phyloP scores from a whole-genome alignment of 2,888 invertebrate species.

The Leptinotarsa tumamoca region DNA sequence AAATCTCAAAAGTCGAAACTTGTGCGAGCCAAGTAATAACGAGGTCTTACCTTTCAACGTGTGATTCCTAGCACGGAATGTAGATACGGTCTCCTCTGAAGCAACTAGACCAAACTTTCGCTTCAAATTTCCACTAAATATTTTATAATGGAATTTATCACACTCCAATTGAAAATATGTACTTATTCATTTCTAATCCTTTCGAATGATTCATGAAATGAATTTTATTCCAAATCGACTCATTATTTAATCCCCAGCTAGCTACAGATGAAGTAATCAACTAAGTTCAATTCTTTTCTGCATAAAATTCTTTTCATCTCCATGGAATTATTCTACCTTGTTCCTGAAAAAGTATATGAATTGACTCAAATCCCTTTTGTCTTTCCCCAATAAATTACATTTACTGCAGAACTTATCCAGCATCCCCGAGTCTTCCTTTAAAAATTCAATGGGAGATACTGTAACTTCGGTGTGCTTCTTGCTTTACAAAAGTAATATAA shows the following conservation, averaged over 20 bases:
- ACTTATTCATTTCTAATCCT: no score
- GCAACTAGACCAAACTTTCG: no score
- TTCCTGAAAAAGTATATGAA: slow-evolving; percentile 34
- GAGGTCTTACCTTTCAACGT: no score
- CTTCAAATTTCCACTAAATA: no score
- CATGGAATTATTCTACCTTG: neutral
- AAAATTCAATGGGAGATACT: slow-evolving; percentile 41
- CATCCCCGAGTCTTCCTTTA: slow-evolving; percentile 31
- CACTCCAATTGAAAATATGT: no score
- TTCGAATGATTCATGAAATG: no score
- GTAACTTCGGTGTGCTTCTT: slow-evolving; percentile 34
- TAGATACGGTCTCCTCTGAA: no score
- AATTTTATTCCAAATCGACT: no score
- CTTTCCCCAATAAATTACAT: slow-evolving; percentile 37
- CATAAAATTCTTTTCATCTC: neutral
- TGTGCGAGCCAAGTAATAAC: no score
- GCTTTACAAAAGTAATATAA: slow-evolving; percentile 39
- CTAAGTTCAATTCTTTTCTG: slow-evolving; percentile 3
- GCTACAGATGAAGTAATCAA: neutral
- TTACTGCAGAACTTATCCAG: slow-evolving; percentile 39
- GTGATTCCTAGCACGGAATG: no score
- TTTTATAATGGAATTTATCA: no score
- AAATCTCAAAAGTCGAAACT: no score
- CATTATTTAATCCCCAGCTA: neutral
- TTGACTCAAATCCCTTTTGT: slow-evolving; percentile 38